Evolutionary conservation across 2,113 vertebrate genomes (phyloP).

Genomic region (Sylvilagus bachmani): DNA sequence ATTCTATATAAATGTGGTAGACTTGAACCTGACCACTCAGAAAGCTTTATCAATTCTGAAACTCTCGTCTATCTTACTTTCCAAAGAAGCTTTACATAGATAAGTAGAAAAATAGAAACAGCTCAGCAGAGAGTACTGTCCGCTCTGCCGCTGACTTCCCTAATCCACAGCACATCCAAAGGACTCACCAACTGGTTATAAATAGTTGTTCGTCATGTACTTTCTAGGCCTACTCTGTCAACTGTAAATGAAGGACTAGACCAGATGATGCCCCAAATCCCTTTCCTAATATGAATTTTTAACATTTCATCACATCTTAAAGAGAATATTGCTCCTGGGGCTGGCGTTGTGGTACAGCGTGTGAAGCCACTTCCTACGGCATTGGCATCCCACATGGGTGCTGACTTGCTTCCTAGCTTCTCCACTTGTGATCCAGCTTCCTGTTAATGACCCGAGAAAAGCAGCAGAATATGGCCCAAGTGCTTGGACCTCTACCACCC

Average conservation of each 20-base stretch:
- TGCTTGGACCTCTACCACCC: no score
- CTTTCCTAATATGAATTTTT: slow-evolving; percentile 31
- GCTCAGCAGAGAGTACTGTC: neutral
- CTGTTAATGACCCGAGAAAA: no score
- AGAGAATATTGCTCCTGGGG: neutral
- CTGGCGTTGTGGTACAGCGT: no score
- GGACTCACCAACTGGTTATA: neutral
- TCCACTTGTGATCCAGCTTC: no score
- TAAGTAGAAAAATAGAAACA: slow-evolving; percentile 44
- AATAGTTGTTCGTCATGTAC: neutral
- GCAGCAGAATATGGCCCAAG: no score
- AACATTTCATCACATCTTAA: slow-evolving; percentile 31
- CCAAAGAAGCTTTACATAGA: slow-evolving; percentile 22
- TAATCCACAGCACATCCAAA: neutral
- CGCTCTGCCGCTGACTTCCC: neutral
- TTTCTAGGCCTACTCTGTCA: slow-evolving; percentile 19
- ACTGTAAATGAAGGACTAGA: slow-evolving; percentile 3
- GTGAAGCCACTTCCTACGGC: no score
- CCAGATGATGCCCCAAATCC: neutral
- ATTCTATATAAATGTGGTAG: neutral
- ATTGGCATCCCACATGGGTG: no score
- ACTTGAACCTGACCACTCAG: slow-evolving; percentile 38
- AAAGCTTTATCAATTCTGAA: slow-evolving; percentile 52
- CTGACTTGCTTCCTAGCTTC: no score
- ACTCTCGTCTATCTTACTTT: slow-evolving; percentile 39